Evolutionary conservation across 2,113 vertebrate species (phyloP), one percentile per base, ranked within the genome.

Genomic region (Phylloscopus trochiloides): DNA sequence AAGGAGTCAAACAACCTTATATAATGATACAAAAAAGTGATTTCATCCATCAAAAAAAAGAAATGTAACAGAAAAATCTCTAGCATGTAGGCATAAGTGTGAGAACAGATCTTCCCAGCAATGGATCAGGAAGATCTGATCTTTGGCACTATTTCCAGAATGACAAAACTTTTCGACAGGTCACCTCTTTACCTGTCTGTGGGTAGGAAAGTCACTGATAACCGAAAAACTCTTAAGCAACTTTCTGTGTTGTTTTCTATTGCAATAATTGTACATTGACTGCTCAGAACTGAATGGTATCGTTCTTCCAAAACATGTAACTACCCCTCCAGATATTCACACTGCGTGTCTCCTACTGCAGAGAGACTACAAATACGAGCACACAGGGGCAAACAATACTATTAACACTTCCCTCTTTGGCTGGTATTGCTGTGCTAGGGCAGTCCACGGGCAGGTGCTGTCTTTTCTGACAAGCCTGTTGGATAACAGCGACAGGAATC

Each of bases 401-500:
- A 19, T 29, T 55, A 77, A 83, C 48, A 28, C 75, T 63, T 80
- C 85, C 54, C 28, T 5, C 48, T 88, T 94, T 77, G 94, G 93
- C 90, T 95, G 52, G 67, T 42, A 67, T 43, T 3, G 1, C 75
- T 58, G 75, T 20, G 59, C 40, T 71, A 52, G 59, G 32, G 68
- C 71, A 74, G 82, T 70, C 59, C 82, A 22, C 9, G 6, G 93
- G 92, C 92, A 96, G 92, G 82, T 92, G 92, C 92, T 96, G 79
- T 86, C 62, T n/a, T 80, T 93, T 94, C 85, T 96, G 92, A 94
- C 93, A 96, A 90, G 93, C 17, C 79, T 88, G 90, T 74, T 63
- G 88, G 92, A 54, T 86, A 75, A 61, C 75, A 86, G 87, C 1
- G 43, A 93, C 85, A 81, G 88, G 75, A 92, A 96, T 94, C 92